These are phyloP conservation scores for Smutsia temminckii DNA, from an alignment of 2,797 vertebrate genomes.

Conservation along the genomic window DNA sequence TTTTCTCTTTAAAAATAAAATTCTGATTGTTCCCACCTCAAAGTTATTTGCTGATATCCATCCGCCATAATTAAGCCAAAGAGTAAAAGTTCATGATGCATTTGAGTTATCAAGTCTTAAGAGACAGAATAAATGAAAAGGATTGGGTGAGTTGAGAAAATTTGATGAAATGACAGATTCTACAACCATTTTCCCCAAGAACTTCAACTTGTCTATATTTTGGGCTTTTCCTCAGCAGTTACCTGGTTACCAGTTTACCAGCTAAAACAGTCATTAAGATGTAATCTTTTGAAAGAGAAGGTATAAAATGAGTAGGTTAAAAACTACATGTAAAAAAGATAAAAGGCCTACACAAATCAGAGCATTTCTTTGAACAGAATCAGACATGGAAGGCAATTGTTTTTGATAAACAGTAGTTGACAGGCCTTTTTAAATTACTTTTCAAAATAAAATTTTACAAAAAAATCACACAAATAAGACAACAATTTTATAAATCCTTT, in stretches of 20 bases:
- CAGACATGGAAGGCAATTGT: background rate
- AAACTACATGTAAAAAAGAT: background rate
- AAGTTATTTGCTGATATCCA: background rate
- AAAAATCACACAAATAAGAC: constrained; percentile 52
- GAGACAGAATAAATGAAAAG: background rate
- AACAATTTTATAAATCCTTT: constrained; percentile 68
- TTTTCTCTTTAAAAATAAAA: constrained; percentile 29
- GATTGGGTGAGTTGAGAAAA: background rate
- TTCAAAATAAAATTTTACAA: background rate
- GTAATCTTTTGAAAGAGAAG: constrained; percentile 5
- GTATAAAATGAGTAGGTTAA: background rate
- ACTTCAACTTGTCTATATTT: background rate
- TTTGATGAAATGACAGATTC: background rate
- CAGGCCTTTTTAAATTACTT: background rate
- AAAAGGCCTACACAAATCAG: background rate
- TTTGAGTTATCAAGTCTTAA: background rate
- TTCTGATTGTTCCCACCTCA: background rate
- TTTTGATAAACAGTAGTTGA: background rate
- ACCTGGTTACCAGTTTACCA: constrained; percentile 26
- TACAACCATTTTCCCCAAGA: background rate
- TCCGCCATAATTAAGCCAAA: constrained; percentile 11
- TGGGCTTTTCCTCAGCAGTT: background rate
- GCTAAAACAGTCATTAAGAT: background rate
- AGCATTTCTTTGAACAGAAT: background rate
- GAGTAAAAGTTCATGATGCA: background rate